phyloP scores from a whole-genome alignment of 2,888 invertebrate species.

The Brachyopa scutellaris region DNA sequence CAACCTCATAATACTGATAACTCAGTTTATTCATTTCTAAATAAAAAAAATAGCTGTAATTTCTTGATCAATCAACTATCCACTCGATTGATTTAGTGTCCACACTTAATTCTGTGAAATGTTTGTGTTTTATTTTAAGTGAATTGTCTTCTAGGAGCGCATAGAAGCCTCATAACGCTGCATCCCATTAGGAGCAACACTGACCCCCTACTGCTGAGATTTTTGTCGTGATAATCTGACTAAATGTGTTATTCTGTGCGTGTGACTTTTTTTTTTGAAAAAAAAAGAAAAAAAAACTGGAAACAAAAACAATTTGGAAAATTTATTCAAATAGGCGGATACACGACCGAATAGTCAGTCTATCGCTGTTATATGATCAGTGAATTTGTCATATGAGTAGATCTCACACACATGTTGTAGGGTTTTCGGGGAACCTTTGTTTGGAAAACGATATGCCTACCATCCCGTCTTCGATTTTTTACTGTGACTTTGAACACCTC shows the following conservation, averaged over 20 bases:
- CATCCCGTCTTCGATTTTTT: not conserved
- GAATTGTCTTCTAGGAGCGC: not conserved
- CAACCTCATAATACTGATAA: too few relatives aligned
- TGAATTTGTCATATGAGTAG: not conserved
- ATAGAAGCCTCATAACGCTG: not conserved
- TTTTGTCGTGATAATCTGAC: slow-evolving; percentile 8
- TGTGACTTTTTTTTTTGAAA: slow-evolving; percentile 43
- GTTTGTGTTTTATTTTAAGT: slow-evolving; percentile 14
- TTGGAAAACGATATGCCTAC: not conserved
- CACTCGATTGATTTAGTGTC: slow-evolving; percentile 38
- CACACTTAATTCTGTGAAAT: slow-evolving; percentile 36
- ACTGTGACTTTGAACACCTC: slow-evolving; percentile 4
- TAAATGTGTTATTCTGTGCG: slow-evolving; percentile 67
- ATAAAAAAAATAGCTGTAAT: slow-evolving; percentile 28
- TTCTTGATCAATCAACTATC: slow-evolving; percentile 35
- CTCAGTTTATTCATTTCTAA: slow-evolving; percentile 37
- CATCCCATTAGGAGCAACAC: slow-evolving; percentile 13
- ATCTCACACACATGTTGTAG: not conserved
- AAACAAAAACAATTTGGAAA: slow-evolving; percentile 3
- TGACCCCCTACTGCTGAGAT: slow-evolving; percentile 54
- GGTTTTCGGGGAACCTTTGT: not conserved
- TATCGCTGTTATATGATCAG: slow-evolving; percentile 2
- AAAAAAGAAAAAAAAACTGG: slow-evolving; percentile 11
- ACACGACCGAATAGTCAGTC: too few relatives aligned
- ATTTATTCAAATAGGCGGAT: slow-evolving; percentile 19